These are phyloP conservation scores for Gymnodraco acuticeps DNA, from an alignment of 2,797 vertebrate species.

Conservation along the genomic window DNA sequence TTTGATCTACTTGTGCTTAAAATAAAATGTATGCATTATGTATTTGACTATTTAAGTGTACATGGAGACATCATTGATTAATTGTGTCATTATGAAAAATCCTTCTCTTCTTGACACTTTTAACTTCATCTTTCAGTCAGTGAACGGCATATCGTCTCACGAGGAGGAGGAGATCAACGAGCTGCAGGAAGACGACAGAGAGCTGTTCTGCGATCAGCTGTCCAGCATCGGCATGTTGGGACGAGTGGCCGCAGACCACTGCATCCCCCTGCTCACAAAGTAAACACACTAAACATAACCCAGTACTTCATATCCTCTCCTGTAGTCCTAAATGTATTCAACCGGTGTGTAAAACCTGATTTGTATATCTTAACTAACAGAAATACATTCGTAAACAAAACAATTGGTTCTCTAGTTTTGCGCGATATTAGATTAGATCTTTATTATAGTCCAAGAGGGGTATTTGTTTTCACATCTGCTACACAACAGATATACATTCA, in stretches of 20 bases:
- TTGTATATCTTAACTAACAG: neutral
- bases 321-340: too few species aligned
- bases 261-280: constrained; percentile 97
- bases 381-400: neutral
- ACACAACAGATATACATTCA: too few species aligned
- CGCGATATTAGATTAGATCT: too few species aligned
- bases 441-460: too few species aligned
- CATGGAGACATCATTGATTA: neutral
- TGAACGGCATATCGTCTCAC: constrained; percentile 94
- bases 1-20: too few species aligned
- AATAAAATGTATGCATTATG: neutral
- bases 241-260: constrained; percentile 96
- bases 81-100: neutral
- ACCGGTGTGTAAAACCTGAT: neutral
- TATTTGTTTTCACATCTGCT: too few species aligned
- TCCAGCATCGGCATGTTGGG: constrained; percentile 98
- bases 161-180: constrained; percentile 99
- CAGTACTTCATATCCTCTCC: neutral
- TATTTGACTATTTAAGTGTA: neutral
- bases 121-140: constrained; percentile 84
- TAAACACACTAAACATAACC: constrained; percentile 46
- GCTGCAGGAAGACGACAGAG: constrained; percentile 97
- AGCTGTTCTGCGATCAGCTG: constrained; percentile 97
- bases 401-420: neutral
- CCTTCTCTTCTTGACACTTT: too few species aligned